Evolutionary conservation across 1,140 invertebrate species (phyloP).

Genomic region (Oreohelix idahoensis): DNA sequence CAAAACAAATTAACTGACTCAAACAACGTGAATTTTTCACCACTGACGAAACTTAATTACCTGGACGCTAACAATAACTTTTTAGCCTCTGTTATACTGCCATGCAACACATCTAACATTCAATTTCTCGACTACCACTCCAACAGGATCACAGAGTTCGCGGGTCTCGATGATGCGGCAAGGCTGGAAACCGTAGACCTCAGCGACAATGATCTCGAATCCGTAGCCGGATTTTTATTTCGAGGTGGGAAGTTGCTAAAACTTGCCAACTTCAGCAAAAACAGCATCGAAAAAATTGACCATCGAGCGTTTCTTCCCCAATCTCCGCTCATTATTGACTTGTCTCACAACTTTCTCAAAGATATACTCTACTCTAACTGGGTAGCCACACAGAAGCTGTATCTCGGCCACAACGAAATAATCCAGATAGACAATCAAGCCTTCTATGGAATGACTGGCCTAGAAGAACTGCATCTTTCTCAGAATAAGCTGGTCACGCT

Average conservation of each 20-base stretch:
- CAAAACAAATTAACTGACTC: conserved; percentile 50
- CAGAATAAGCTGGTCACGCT: conserved; percentile 51
- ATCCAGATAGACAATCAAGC: conserved; percentile 45
- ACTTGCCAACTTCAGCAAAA: conserved; percentile 58
- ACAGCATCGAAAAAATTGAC: conserved; percentile 52
- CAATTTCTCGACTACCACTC: conserved; percentile 45
- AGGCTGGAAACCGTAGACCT: conserved; percentile 52
- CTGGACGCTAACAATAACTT: conserved; percentile 60
- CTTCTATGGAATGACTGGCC: conserved; percentile 54
- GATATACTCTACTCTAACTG: conserved; percentile 53
- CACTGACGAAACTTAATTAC: conserved; percentile 45
- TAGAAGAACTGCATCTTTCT: conserved; percentile 55
- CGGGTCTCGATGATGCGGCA: conserved; percentile 43
- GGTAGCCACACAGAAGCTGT: conserved; percentile 48
- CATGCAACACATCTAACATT: conserved; percentile 48
- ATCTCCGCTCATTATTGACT: conserved; percentile 59
- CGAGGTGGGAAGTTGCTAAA: conserved; percentile 44
- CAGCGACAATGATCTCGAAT: conserved; percentile 54
- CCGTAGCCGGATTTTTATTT: conserved; percentile 53
- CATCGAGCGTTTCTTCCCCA: conserved; percentile 53
- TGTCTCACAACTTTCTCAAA: conserved; percentile 60
- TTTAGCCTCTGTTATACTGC: conserved; percentile 45
- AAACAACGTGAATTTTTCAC: conserved; percentile 41
- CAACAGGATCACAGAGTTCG: conserved; percentile 53
- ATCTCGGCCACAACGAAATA: conserved; percentile 54